These are phyloP conservation scores for Pogonomyrmex barbatus DNA, from an alignment of 1,140 invertebrate genomes.

Conservation along the genomic window DNA sequence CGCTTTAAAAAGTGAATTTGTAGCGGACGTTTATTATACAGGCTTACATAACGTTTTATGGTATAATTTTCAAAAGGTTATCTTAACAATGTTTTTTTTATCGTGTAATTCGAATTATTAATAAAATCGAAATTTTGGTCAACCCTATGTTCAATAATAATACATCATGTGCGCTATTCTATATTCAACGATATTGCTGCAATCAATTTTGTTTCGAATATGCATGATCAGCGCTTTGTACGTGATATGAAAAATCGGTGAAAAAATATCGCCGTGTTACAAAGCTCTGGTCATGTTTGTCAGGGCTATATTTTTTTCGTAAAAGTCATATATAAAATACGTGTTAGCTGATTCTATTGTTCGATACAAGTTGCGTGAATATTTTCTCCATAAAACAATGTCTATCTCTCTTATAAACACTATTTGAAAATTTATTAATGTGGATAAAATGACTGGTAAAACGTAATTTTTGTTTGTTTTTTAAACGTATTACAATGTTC, in stretches of 20 bases:
- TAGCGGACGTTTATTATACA: background rate
- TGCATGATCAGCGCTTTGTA: constrained; percentile 50
- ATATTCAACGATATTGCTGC: constrained; percentile 42
- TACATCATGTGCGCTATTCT: background rate
- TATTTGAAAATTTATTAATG: background rate
- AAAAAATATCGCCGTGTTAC: constrained; percentile 38
- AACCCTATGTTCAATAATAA: background rate
- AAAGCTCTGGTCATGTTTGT: background rate
- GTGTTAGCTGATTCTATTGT: constrained; percentile 42
- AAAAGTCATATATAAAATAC: constrained; percentile 20
- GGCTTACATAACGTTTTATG: background rate
- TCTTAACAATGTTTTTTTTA: constrained; percentile 9
- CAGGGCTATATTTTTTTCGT: constrained; percentile 46
- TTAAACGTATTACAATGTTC: background rate
- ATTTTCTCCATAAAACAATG: constrained; percentile 28
- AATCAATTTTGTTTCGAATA: constrained; percentile 50
- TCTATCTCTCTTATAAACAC: background rate
- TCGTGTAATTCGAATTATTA: background rate
- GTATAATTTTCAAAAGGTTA: background rate
- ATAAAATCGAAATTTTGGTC: background rate
- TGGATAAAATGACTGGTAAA: background rate
- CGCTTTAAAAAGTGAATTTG: background rate
- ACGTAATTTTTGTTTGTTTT: background rate
- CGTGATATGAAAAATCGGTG: constrained; percentile 50
- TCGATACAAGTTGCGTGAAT: constrained; percentile 23